A percentile compares a stretch with the other conserved stretches of the same genome.
phyloP scores from a whole-genome alignment of 2,888 invertebrate genomes.

The Noctua fimbriata region DNA sequence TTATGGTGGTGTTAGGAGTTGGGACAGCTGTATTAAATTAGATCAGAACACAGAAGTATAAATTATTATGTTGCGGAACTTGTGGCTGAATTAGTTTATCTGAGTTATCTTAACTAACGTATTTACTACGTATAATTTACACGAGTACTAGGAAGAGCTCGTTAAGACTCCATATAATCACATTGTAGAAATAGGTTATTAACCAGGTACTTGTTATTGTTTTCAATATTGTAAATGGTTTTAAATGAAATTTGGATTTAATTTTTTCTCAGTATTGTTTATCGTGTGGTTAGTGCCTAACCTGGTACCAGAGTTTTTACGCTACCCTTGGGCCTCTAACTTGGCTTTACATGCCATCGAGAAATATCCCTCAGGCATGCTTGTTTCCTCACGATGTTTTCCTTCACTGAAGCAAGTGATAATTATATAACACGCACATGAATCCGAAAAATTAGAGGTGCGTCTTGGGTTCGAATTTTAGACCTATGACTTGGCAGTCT shows the following conservation, averaged over 20 bases:
- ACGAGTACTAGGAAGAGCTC: accelerated
- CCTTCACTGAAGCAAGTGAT: too few species aligned
- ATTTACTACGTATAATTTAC: background rate
- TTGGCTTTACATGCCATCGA: too few species aligned
- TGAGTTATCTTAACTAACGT: background rate
- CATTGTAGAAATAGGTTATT: background rate
- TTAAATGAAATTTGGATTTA: background rate
- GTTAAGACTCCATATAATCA: background rate
- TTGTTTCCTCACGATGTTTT: too few species aligned
- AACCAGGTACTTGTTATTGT: background rate
- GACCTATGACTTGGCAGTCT: too few species aligned
- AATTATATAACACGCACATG: too few species aligned
- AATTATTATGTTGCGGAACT: constrained; percentile 23
- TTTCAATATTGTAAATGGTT: background rate
- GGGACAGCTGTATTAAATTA: constrained; percentile 42
- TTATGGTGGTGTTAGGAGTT: constrained; percentile 35
- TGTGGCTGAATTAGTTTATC: constrained; percentile 1
- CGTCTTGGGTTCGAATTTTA: too few species aligned
- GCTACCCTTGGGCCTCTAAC: too few species aligned
- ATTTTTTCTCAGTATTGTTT: too few species aligned
- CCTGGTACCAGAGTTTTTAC: too few species aligned
- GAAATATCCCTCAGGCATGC: too few species aligned
- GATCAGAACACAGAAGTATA: constrained; percentile 27
- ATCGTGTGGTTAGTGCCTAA: too few species aligned
- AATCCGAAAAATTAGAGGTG: too few species aligned